Evolutionary conservation across 2,797 vertebrate species (phyloP), one percentile per base, ranked within the genome.

Genomic region (Anguilla pacifica): DNA sequence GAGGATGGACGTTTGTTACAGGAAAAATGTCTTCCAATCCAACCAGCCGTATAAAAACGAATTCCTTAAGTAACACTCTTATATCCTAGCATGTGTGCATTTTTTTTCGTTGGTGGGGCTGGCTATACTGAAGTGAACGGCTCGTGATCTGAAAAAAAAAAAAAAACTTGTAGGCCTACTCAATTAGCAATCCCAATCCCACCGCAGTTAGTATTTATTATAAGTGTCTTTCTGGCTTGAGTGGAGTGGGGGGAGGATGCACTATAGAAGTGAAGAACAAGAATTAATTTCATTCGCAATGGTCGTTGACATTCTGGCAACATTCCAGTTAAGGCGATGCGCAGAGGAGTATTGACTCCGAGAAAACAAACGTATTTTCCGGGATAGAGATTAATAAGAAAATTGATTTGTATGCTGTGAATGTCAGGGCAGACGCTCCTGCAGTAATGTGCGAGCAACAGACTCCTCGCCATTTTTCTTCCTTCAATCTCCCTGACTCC

Each of bases 401-500:
- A 43, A 70, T 90, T 74, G 90, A 91, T 92, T 86, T 90, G 87
- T 87, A 88, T 85, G 88, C 89, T 70, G 86, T 61, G 83, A 67
- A 88, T 67, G 86, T 61, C 84, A 83, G 70, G 82, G 35, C 67
- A 83, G 70, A 85, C 87, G 59, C 85, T 90, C 84, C 67, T 83
- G 87, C 87, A 86, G 88, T 64, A 57, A 64, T 35, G 89, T n/a
- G 61, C 4, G 39, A 19, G 74, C 85, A 89, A 89, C 31, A 87
- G 49, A 88, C 85, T 88, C 88, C 85, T 90, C 88, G 59, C 70
- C 64, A 10, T 85, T 88, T 90, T 64, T 88, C 88, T 91, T 90
- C 87, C 87, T 55, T 92, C 74, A 77, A 43, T 22, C 90, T 90
- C 89, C 82, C 90, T 86, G 86, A 88, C 90, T 86, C 59, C 88